phyloP scores from a whole-genome alignment of 1,140 invertebrate genomes.

The Ostrea edulis region DNA sequence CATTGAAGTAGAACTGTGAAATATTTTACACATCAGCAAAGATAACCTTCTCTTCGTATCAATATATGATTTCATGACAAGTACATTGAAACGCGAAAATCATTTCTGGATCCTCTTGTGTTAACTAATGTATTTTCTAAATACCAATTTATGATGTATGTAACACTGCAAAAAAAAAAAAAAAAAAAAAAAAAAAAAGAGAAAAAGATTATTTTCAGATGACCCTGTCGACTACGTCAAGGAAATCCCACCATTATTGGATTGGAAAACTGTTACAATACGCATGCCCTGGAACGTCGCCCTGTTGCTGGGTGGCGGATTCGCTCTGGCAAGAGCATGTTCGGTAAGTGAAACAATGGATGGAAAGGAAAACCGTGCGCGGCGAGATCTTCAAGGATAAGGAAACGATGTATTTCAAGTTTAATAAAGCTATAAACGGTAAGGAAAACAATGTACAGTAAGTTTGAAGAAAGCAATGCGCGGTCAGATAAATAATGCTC shows the following conservation, averaged over 20 bases:
- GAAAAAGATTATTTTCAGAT: background rate
- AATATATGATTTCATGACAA: background rate
- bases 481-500: too few relatives aligned
- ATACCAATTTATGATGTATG: too few relatives aligned
- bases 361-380: background rate
- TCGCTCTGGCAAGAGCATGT: conserved; percentile 88
- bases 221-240: background rate
- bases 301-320: conserved; percentile 87
- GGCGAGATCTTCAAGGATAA: background rate
- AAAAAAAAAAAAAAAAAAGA: too few relatives aligned
- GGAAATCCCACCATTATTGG: background rate
- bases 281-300: conserved; percentile 79
- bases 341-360: conserved; percentile 77
- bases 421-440: background rate
- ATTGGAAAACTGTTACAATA: conserved; percentile 26
- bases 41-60: too few relatives aligned
- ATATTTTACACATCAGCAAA: too few relatives aligned
- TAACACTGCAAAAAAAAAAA: too few relatives aligned
- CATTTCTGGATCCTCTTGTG: background rate
- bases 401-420: background rate
- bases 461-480: too few relatives aligned
- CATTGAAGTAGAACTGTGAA: too few relatives aligned
- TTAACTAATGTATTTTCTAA: too few relatives aligned
- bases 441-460: too few relatives aligned
- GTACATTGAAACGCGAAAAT: background rate